Percentiles rank a stretch among this genome's conserved stretches.
Evolutionary conservation across 2,888 invertebrate species (phyloP).

Genomic region (Myopa tessellatipennis): DNA sequence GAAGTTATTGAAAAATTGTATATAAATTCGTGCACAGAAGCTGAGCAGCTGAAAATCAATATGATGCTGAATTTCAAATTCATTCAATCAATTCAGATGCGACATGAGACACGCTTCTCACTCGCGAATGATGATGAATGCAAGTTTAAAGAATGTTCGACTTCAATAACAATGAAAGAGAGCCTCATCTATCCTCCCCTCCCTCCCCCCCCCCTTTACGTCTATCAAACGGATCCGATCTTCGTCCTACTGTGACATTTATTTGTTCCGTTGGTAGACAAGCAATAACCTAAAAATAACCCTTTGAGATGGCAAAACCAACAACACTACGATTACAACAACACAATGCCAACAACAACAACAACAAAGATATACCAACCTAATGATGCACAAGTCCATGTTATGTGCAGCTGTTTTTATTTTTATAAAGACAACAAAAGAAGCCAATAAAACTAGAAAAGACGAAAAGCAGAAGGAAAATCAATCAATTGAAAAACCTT

Average conservation of each 20-base stretch:
- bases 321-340: neutral
- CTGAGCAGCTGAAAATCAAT: too few relatives aligned
- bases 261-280: neutral
- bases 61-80: too few relatives aligned
- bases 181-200: neutral
- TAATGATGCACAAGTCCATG: too few relatives aligned
- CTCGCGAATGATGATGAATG: too few relatives aligned
- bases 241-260: neutral
- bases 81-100: too few relatives aligned
- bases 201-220: neutral
- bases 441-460: neutral
- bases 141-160: too few relatives aligned
- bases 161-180: too few relatives aligned
- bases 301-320: neutral
- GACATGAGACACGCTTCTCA: too few relatives aligned
- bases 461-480: neutral
- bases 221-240: neutral
- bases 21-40: too few relatives aligned
- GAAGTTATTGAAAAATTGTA: too few relatives aligned
- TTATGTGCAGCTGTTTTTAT: too few relatives aligned
- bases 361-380: neutral
- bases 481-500: neutral
- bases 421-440: too few relatives aligned
- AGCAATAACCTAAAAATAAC: neutral
- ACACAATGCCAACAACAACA: neutral